Conservation (phyloP, 2,113 vertebrate species). For the Laticauda colubrina region DNA sequence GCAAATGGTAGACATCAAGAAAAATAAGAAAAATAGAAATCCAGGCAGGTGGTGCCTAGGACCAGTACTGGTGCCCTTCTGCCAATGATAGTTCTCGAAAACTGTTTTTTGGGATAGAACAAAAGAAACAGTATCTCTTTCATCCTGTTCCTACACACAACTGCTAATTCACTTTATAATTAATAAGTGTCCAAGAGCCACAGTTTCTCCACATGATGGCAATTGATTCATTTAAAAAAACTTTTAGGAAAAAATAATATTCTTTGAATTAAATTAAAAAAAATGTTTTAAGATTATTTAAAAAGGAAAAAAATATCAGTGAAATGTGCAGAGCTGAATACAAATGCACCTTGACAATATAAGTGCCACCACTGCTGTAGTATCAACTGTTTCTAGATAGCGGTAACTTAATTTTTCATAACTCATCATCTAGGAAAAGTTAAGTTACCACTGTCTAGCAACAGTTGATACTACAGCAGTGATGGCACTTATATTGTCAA, state of each 20-base stretch:
- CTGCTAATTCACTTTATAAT: not conserved
- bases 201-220: not conserved
- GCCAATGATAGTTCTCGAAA: not conserved
- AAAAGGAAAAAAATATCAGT: slow-evolving; percentile 1
- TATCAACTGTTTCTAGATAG: not conserved
- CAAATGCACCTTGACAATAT: not conserved
- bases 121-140: not conserved
- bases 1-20: not conserved
- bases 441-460: not conserved
- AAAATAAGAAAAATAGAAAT: not conserved
- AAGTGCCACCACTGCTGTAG: not conserved
- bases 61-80: not conserved
- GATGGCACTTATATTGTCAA: accelerated
- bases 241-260: not conserved
- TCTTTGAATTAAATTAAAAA: slow-evolving; percentile 8
- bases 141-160: slow-evolving; percentile 8
- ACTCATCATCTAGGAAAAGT: not conserved
- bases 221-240: not conserved
- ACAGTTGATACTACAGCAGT: not conserved
- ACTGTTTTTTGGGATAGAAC: not conserved
- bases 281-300: not conserved
- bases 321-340: not conserved
- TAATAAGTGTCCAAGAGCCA: not conserved
- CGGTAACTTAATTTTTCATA: not conserved
- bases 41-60: not conserved